Base-by-base conservation (phyloP, 2,888 invertebrate genomes). In the Meiosimyza platycephala region DNA sequence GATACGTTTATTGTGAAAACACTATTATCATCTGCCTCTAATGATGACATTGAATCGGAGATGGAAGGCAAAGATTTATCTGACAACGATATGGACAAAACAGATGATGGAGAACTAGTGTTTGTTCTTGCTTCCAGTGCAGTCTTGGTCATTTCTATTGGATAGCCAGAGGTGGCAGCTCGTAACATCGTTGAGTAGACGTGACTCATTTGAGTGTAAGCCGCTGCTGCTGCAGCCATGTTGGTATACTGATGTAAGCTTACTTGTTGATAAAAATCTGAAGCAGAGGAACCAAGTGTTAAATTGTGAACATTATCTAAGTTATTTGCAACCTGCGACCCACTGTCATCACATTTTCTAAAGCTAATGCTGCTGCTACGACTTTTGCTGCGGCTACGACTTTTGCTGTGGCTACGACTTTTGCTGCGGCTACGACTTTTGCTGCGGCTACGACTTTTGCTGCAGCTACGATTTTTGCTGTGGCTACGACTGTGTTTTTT, bases 1-100 rank as follows among this genome's bases (percentile, higher is more conserved):
- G 81, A 80, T 0, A 83, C 63, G 51, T 80, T 76, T 40, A 83
- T 82, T 11, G 82, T 83, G 1, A 79, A 69, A 13, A 83, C 62
- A 9, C 77, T 76, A 72, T 76, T 68, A 66, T 76, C 76, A 57
- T 77, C 76, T 57, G 73, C 74, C 15, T 78, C 77, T 3, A 71
- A 68, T 0, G 76, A 77, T 6, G 77, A 75, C 2, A 48, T 22
- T 18, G 68, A 75, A 33, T 72, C 71, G 2, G 72, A n/a, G 64
- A 63, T 68, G 3, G 70, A 67, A 48, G 73, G 72, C 54, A 75
- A 67, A 52, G 66, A 72, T 0, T 74, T 73, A 54, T 72, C 72
- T 13, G 74, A 70, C n/a, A 52, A 9, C 1, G 79, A 76, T 12
- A 77, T 77, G 3, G 74, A 72, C 71, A 78, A 62, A 67, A 28